Evolutionary conservation across 1,140 invertebrate genomes (phyloP).

Genomic region (Cydia strobilella): DNA sequence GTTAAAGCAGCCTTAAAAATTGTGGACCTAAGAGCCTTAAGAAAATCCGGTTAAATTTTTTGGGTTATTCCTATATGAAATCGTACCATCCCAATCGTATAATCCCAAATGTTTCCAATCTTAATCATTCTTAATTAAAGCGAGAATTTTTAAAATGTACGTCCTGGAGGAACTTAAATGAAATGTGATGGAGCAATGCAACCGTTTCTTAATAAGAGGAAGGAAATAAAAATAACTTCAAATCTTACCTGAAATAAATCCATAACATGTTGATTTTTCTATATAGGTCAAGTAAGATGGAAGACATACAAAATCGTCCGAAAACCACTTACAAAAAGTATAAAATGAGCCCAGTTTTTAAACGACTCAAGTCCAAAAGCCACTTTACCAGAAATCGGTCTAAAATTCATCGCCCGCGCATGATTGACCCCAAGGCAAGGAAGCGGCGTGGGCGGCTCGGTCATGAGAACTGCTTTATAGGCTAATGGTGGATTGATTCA

Average conservation of each 20-base stretch:
- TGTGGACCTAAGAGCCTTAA: no score
- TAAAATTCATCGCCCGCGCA: slow-evolving; percentile 16
- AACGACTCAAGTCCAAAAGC: neutral
- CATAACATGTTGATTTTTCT: neutral
- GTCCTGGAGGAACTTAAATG: no score
- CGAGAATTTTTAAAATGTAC: neutral
- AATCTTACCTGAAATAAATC: no score
- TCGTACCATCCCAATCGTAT: neutral
- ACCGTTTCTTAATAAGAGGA: no score
- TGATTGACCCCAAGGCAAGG: neutral
- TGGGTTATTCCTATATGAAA: neutral
- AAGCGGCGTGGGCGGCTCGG: slow-evolving; percentile 40
- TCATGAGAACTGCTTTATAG: slow-evolving; percentile 43
- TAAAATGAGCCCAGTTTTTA: neutral
- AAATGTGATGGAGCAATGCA: no score
- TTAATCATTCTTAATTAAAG: slow-evolving; percentile 4
- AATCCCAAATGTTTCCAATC: neutral
- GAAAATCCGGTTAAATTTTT: neutral
- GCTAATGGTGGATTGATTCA: slow-evolving; percentile 37
- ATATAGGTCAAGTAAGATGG: no score
- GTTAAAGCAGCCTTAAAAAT: no score
- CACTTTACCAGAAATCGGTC: neutral
- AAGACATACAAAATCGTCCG: neutral
- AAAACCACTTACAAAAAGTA: neutral
- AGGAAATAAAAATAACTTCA: no score